These are phyloP conservation scores for Bellardia bayeri DNA, from an alignment of 2,888 invertebrate genomes.

Conservation along the genomic window DNA sequence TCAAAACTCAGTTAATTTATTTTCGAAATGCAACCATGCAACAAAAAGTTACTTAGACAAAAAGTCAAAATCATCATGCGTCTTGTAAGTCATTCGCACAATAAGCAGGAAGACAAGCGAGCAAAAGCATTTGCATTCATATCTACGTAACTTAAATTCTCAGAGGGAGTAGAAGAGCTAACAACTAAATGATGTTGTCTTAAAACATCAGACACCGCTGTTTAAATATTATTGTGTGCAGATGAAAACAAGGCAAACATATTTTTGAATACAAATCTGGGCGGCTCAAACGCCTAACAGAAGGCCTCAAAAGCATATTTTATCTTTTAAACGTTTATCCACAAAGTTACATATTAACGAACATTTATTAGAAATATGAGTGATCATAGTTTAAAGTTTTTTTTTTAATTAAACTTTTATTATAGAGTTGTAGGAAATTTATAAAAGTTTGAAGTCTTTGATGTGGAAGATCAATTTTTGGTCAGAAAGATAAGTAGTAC, in stretches of 20 bases:
- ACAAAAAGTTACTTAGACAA: conserved; percentile 61
- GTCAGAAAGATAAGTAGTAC: no score
- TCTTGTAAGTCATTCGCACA: conserved; percentile 40
- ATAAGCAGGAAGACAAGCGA: conserved; percentile 19
- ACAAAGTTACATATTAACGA: no score
- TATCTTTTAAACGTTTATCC: background rate
- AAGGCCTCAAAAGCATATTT: background rate
- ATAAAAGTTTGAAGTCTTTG: no score
- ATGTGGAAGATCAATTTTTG: no score
- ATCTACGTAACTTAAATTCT: conserved; percentile 29
- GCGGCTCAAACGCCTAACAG: background rate
- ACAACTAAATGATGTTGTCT: conserved; percentile 60
- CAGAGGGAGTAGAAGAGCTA: conserved; percentile 43
- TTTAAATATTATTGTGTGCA: conserved; percentile 22
- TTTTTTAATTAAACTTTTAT: no score
- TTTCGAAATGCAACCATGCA: conserved; percentile 37
- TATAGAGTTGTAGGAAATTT: no score
- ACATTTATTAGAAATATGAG: no score
- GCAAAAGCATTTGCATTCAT: conserved; percentile 12
- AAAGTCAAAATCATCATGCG: conserved; percentile 56
- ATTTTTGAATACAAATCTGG: background rate
- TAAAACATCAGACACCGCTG: conserved; percentile 48
- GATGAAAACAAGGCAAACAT: background rate
- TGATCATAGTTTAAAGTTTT: no score
- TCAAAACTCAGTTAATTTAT: background rate